Base-by-base conservation (phyloP, 2,113 vertebrate species). In the Steatornis caripensis region DNA sequence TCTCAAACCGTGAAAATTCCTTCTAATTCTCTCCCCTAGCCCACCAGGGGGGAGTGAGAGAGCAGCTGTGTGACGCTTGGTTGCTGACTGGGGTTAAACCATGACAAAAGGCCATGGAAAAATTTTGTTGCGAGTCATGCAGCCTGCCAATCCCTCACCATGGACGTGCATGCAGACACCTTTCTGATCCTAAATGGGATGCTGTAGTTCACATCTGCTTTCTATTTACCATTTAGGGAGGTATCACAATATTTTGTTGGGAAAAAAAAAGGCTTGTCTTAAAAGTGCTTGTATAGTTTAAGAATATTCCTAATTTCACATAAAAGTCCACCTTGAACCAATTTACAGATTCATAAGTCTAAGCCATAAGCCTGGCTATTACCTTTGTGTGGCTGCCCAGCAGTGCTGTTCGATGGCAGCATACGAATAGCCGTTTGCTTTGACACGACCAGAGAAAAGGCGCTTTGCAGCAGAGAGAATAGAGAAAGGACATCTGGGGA, bases 111-210 rank as follows among this genome's bases (percentile, higher is more conserved):
- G 12, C 18, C 15, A 26, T 14, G 37, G 53, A 64, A 72, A 76
- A 41, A 48, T 1, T 26, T 30, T 45, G 17, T 10, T 66, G 48
- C 0, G 1, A 78, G 36, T 58, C 21, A 34, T 1, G 1, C 15
- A 22, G 41, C 24, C 27, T 49, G 41, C 32, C 22, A 37, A 4
- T 22, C 27, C 10, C 11, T 58, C 10, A 2, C 37, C 24, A 7
- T 24, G 30, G 39, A 29, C 20, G 8, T 45, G 9, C 9, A 11
- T 11, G 24, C 36, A 70, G 55, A 48, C 23, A 76, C 19, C 5
- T 8, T 30, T 51, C 72, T 78, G 24, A 60, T 41, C 36, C 30
- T 55, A 71, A 84, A 58, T 0, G 2, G 60, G 15, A 41, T 32
- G 32, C 34, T 49, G 21, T 18, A 36, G 37, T 55, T 21, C 6